phyloP scores from a whole-genome alignment of 2,888 invertebrate species.

The Acleris emargana region DNA sequence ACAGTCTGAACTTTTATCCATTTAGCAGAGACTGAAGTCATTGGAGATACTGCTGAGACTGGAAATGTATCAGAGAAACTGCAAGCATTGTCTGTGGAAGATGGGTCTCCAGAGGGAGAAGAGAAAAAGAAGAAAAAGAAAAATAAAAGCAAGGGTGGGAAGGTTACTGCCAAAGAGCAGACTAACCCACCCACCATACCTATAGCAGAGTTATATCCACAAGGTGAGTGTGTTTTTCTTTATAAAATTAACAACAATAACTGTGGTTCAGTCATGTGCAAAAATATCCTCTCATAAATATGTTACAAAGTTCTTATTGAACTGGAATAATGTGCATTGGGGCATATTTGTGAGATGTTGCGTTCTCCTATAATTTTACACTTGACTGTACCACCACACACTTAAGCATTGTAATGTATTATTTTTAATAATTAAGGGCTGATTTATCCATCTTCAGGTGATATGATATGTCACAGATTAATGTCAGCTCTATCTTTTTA shows the following conservation, averaged over 20 bases:
- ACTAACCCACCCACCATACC: conserved; percentile 95
- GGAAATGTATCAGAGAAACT: conserved; percentile 55
- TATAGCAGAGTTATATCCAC: conserved; percentile 92
- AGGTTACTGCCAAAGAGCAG: conserved; percentile 80
- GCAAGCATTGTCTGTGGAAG: conserved; percentile 70
- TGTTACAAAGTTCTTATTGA: no score
- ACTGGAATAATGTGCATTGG: no score
- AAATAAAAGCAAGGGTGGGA: conserved; percentile 83
- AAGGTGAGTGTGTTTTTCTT: conserved; percentile 80
- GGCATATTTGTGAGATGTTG: no score
- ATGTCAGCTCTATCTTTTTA: no score
- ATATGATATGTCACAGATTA: no score
- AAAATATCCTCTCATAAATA: no score
- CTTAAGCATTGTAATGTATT: no score
- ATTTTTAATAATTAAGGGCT: no score
- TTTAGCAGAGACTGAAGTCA: conserved; percentile 49
- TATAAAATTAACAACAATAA: not conserved
- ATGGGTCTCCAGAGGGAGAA: conserved; percentile 77
- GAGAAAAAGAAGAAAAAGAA: conserved; percentile 87
- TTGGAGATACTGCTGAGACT: conserved; percentile 50
- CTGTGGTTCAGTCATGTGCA: no score
- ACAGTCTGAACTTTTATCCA: conserved; percentile 4
- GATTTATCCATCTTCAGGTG: no score
- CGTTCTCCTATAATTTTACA: no score
- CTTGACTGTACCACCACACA: no score